Percentiles rank a stretch among this genome's conserved stretches.
These are phyloP conservation scores for Acleris holmiana DNA, from an alignment of 2,888 invertebrate genomes.

Conservation along the genomic window DNA sequence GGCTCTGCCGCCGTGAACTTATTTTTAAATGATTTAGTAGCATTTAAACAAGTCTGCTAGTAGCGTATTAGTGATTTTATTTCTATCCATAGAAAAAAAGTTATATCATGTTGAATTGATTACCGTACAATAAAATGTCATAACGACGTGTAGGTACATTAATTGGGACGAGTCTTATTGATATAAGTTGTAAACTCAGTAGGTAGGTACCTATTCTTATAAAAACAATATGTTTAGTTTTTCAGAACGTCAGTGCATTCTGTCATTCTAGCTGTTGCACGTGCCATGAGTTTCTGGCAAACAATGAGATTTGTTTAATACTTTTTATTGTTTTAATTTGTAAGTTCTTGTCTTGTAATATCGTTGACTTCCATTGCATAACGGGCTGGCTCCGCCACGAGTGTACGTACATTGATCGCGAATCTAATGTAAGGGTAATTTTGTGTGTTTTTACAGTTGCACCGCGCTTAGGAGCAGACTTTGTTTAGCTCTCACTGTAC, in stretches of 20 bases:
- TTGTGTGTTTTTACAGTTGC: conserved; percentile 80
- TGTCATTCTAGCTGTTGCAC: conserved; percentile 10
- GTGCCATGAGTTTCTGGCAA: conserved; percentile 15
- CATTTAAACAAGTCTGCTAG: conserved; percentile 22
- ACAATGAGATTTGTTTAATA: conserved; percentile 57
- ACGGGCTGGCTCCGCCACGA: conserved; percentile 49
- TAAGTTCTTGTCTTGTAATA: conserved; percentile 53
- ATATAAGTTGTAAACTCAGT: no score
- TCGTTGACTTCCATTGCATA: conserved; percentile 59
- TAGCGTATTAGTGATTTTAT: conserved; percentile 27
- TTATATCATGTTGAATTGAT: conserved; percentile 6
- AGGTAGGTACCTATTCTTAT: no score
- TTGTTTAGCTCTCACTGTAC: conserved; percentile 74
- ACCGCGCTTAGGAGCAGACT: conserved; percentile 70
- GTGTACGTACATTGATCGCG: conserved; percentile 61
- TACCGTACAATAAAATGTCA: background rate
- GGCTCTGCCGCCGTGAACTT: conserved; percentile 31
- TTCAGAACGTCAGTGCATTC: conserved; percentile 11
- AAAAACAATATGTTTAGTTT: no score
- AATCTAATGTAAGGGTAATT: conserved; percentile 65
- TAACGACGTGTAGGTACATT: no score
- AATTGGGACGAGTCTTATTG: no score
- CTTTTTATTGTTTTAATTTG: conserved; percentile 38
- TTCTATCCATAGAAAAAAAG: conserved; percentile 24
- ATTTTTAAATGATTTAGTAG: conserved; percentile 38